Evolutionary conservation across 2,113 vertebrate species (phyloP), one percentile per base, ranked within the genome.

Genomic region (Elephantulus edwardii): DNA sequence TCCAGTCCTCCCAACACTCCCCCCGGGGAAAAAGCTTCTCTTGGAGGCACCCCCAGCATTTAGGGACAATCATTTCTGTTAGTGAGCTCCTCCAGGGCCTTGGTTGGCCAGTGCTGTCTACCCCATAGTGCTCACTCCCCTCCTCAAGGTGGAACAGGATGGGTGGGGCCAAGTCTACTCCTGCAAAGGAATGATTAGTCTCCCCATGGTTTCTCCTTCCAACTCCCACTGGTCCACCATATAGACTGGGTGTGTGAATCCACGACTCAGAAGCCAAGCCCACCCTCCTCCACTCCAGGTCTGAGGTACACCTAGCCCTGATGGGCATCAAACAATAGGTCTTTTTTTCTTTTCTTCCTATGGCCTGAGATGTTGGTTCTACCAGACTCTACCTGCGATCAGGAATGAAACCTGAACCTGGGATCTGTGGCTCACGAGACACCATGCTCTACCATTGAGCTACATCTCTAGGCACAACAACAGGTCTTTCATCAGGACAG

Each of bases 401-500:
- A n/a, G n/a, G n/a, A n/a, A n/a, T n/a, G n/a, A n/a, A n/a, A n/a
- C n/a, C n/a, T n/a, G n/a, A n/a, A n/a, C n/a, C n/a, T n/a, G n/a
- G n/a, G n/a, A n/a, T n/a, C n/a, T n/a, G n/a, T n/a, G n/a, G n/a
- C n/a, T n/a, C n/a, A n/a, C n/a, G n/a, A n/a, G n/a, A n/a, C n/a
- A n/a, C n/a, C n/a, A n/a, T n/a, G n/a, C n/a, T n/a, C n/a, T n/a
- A n/a, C n/a, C n/a, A n/a, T n/a, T n/a, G n/a, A n/a, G n/a, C n/a
- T n/a, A n/a, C n/a, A n/a, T n/a, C n/a, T n/a, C n/a, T n/a, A n/a
- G n/a, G n/a, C n/a, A n/a, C n/a, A n/a, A n/a, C n/a, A 6, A 6
- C 0, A 30, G 28, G 68, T n/a, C 46, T 56, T 4, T 11, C 2
- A 0, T 40, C 38, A 33, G 0, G 11, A 48, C 50, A 72, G 33